These are phyloP conservation scores for Capromys pilorides DNA, from an alignment of 2,797 vertebrate species.

Conservation along the genomic window DNA sequence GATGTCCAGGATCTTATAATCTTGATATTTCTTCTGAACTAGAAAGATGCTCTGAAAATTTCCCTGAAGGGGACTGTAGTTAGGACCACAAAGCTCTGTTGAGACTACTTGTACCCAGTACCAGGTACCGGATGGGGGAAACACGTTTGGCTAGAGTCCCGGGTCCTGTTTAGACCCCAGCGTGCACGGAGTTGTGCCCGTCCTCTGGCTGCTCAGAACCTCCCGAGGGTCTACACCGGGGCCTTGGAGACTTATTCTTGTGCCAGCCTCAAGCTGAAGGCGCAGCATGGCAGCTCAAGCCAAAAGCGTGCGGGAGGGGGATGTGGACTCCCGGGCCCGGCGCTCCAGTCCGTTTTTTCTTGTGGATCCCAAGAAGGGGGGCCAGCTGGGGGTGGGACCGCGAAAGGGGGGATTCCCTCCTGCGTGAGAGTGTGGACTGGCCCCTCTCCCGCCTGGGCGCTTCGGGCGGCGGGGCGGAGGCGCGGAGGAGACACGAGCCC, in stretches of 20 bases:
- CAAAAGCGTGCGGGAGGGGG: constrained; percentile 69
- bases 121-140: constrained; percentile 3
- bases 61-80: constrained; percentile 24
- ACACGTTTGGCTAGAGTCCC: background rate
- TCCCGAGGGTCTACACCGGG: background rate
- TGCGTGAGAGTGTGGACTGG: constrained; percentile 67
- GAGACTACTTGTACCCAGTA: background rate
- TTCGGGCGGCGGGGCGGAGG: constrained; percentile 52
- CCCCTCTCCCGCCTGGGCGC: constrained; percentile 68
- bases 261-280: background rate
- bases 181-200: background rate
- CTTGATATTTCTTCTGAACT: background rate
- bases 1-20: background rate
- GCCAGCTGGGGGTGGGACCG: constrained; percentile 76
- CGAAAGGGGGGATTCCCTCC: constrained; percentile 80
- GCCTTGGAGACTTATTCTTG: background rate
- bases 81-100: background rate
- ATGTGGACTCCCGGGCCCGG: constrained; percentile 81
- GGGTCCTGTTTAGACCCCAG: background rate
- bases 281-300: background rate
- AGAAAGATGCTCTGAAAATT: constrained; percentile 34
- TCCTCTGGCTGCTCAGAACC: background rate
- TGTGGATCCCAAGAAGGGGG: constrained; percentile 81
- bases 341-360: constrained; percentile 89
- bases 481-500: constrained; percentile 57